phyloP scores from a whole-genome alignment of 2,888 invertebrate genomes.

The Limnephilus auricula region DNA sequence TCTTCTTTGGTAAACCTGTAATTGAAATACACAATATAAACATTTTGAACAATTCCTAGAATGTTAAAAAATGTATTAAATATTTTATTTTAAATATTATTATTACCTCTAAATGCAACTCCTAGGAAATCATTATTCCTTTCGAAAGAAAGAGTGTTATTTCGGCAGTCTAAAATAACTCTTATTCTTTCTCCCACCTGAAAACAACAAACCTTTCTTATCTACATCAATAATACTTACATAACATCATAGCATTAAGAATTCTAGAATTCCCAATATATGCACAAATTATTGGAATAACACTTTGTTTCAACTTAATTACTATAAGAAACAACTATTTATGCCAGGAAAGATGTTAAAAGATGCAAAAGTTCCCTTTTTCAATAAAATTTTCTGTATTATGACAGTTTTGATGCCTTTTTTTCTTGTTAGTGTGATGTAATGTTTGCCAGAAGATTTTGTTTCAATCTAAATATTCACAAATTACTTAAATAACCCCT shows the following conservation, averaged over 20 bases:
- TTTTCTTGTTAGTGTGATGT: too few relatives aligned
- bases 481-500: too few relatives aligned
- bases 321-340: too few relatives aligned
- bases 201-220: conserved; percentile 63
- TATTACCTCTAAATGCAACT: conserved; percentile 94
- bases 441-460: too few relatives aligned
- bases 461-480: too few relatives aligned
- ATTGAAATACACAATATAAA: not conserved
- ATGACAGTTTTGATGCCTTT: too few relatives aligned
- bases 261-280: too few relatives aligned
- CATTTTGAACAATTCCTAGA: not conserved
- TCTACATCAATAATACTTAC: not conserved
- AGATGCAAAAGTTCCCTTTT: too few relatives aligned
- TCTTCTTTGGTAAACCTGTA: conserved; percentile 92
- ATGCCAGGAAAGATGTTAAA: too few relatives aligned
- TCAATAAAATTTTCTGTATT: too few relatives aligned
- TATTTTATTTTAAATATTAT: conserved; percentile 67
- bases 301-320: too few relatives aligned
- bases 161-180: conserved; percentile 98
- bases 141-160: conserved; percentile 97
- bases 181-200: conserved; percentile 98
- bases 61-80: not conserved
- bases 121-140: conserved; percentile 99
- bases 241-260: not conserved
- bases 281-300: too few relatives aligned